A percentile compares a stretch with the other conserved stretches of the same genome.
phyloP scores from a whole-genome alignment of 2,888 invertebrate genomes.

The Chloroclystis v-ata region DNA sequence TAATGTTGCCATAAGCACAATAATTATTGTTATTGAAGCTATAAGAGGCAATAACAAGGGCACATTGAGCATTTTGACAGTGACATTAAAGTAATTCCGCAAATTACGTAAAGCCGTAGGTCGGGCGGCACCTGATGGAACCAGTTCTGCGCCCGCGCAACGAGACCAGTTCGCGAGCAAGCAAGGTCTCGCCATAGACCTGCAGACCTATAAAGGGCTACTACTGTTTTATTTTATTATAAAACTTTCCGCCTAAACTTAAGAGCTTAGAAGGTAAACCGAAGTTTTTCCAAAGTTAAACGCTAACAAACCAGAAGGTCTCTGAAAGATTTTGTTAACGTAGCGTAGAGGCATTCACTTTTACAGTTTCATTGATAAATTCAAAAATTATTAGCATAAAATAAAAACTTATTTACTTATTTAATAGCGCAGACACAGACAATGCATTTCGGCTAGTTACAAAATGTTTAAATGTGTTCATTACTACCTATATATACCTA shows the following conservation, averaged over 20 bases:
- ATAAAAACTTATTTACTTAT: too few species aligned
- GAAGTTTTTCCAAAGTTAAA: too few species aligned
- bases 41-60: slow-evolving; percentile 21
- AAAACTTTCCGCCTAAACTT: neutral
- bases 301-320: too few species aligned
- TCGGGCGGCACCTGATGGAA: slow-evolving; percentile 48
- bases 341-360: too few species aligned
- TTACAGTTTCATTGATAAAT: too few species aligned
- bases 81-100: slow-evolving; percentile 42
- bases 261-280: neutral
- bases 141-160: slow-evolving; percentile 38
- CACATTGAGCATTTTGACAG: slow-evolving; percentile 30
- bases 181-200: slow-evolving; percentile 66
- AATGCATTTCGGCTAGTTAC: too few species aligned
- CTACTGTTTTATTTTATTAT: neutral
- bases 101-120: slow-evolving; percentile 53
- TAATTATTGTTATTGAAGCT: slow-evolving; percentile 15
- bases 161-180: slow-evolving; percentile 57
- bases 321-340: too few species aligned
- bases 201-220: slow-evolving; percentile 21
- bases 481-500: too few species aligned
- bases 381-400: too few species aligned
- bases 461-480: too few species aligned
- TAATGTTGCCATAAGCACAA: slow-evolving; percentile 6
- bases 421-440: too few species aligned